These are phyloP conservation scores for Carcina quercana DNA, from an alignment of 2,888 invertebrate species.

Conservation along the genomic window DNA sequence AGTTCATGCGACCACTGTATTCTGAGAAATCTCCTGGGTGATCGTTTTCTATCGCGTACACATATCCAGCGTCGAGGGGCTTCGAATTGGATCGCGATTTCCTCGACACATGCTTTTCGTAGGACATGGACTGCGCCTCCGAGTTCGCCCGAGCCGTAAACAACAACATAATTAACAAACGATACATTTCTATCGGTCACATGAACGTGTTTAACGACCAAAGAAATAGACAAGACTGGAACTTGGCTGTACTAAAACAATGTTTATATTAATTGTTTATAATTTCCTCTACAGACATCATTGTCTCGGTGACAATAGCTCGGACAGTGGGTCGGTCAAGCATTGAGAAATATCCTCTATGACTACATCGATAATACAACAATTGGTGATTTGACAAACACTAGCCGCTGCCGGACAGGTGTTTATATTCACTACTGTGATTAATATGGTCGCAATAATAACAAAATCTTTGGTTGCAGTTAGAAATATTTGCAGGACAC, in stretches of 20 bases:
- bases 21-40: constrained; percentile 24
- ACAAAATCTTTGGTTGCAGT: no score
- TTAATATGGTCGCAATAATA: no score
- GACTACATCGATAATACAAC: constrained; percentile 4
- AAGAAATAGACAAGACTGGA: constrained; percentile 36
- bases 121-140: constrained; percentile 29
- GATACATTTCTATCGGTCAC: constrained; percentile 30
- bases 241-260: constrained; percentile 32
- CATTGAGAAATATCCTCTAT: constrained; percentile 49
- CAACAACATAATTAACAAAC: constrained; percentile 30
- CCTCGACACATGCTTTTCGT: constrained; percentile 28
- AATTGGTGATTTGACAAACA: constrained; percentile 22
- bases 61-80: constrained; percentile 28
- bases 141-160: constrained; percentile 30
- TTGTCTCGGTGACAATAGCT: constrained; percentile 50
- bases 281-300: constrained; percentile 32
- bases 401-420: no score
- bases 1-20: no score
- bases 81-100: constrained; percentile 29
- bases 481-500: no score
- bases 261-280: constrained; percentile 56
- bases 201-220: constrained; percentile 31
- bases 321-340: constrained; percentile 24
- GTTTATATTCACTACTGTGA: no score
- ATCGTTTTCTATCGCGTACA: constrained; percentile 30